These are phyloP conservation scores for Hoplostethus atlanticus DNA, from an alignment of 2,797 vertebrate genomes.

Conservation along the genomic window DNA sequence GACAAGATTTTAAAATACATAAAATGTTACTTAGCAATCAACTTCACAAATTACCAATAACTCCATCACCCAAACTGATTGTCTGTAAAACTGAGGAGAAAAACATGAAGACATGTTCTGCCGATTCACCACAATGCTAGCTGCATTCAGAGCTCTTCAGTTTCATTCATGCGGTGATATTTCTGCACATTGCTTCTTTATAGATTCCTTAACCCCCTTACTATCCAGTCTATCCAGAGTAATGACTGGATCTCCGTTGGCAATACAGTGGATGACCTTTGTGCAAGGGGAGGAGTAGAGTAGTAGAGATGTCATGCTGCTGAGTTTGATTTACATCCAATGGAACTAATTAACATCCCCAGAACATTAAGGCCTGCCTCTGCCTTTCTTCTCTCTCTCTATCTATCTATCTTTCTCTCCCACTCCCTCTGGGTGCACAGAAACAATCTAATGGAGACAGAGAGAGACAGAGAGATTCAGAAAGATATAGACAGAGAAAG, in stretches of 20 bases:
- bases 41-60: too few species aligned
- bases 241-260: slow-evolving; percentile 58
- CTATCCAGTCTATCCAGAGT: slow-evolving; percentile 40
- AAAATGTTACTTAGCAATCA: too few species aligned
- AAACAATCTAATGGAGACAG: slow-evolving; percentile 28
- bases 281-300: slow-evolving; percentile 32
- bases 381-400: slow-evolving; percentile 29
- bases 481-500: slow-evolving; percentile 22
- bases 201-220: slow-evolving; percentile 48
- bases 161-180: too few species aligned
- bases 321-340: slow-evolving; percentile 69
- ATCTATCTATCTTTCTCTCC: slow-evolving; percentile 30
- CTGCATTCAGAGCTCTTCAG: too few species aligned
- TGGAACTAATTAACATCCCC: slow-evolving; percentile 65
- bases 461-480: slow-evolving; percentile 29
- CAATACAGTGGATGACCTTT: slow-evolving; percentile 63
- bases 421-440: slow-evolving; percentile 19
- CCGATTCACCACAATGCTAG: too few species aligned
- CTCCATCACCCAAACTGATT: too few species aligned
- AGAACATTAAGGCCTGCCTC: slow-evolving; percentile 59
- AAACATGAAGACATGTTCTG: too few species aligned
- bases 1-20: too few species aligned
- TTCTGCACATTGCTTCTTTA: slow-evolving; percentile 4
- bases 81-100: too few species aligned
- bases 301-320: slow-evolving; percentile 53